Base-by-base conservation (phyloP, 2,797 vertebrate genomes). In the Alectoris magna region DNA sequence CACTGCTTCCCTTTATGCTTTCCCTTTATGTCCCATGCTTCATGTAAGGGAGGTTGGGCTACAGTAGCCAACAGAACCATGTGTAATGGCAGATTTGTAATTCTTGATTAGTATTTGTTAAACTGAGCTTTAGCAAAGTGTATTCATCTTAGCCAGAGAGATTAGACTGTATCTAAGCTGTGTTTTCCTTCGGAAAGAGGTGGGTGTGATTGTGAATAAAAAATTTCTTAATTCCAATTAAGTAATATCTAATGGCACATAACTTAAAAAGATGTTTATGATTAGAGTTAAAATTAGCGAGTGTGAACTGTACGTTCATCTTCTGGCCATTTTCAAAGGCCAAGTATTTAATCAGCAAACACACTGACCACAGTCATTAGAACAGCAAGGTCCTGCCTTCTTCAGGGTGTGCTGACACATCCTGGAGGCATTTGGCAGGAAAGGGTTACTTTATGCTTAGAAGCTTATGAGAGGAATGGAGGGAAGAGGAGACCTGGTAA, bases 181-280 rank as follows among this genome's bases (percentile, higher is more conserved):
- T 31, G n/a, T 36, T 62, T 66, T 62, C 59, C 74, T 90, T 82
- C 69, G 69, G 44, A 80, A 59, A 71, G 72, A 63, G n/a, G 64
- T 24, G 91, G 81, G 66, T 80, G 66, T 80, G 88, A 76, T 69
- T 79, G 6, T 16, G 62, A 91, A 85, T 64, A 72, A 71, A 79
- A 41, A 84, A 67, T 46, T 60, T 78, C 83, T 84, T 85, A 27
- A 90, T 89, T 96, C 81, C 62, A 44, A 23, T 84, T 92, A 88
- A 94, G 93, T 84, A 91, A 83, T 79, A 78, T 43, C 64, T 95
- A 84, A 89, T 88, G 86, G 84, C 85, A 91, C 4, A 13, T 63
- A 62, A 90, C 84, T 91, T 89, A 72, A 48, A 76, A 75, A 88
- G 91, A 56, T 60, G 48, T 31, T 39, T 93, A 38, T 68, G 73